A percentile compares a stretch with the other conserved stretches of the same genome.
Evolutionary conservation across 2,888 invertebrate species (phyloP).

Genomic region (Parthenolecanium corni): DNA sequence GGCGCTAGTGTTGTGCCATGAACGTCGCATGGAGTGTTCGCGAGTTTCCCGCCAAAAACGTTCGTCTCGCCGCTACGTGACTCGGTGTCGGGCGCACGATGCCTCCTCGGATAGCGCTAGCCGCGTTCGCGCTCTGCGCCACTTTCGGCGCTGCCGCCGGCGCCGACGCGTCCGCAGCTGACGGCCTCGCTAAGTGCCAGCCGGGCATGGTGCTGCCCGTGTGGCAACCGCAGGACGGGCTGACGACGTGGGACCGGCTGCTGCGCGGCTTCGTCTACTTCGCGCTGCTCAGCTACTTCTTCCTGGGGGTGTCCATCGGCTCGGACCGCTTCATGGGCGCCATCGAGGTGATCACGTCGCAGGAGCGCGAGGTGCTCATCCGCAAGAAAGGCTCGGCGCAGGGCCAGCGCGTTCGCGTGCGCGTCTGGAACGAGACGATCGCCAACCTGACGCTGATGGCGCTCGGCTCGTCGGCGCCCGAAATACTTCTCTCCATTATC

Average conservation of each 20-base stretch:
- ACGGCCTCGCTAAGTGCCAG: conserved; percentile 46
- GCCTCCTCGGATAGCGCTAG: conserved; percentile 25
- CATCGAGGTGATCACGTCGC: conserved; percentile 97
- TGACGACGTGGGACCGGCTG: conserved; percentile 62
- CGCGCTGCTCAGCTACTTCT: conserved; percentile 76
- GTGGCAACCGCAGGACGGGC: conserved; percentile 74
- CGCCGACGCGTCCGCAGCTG: neutral
- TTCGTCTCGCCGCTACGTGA: no score
- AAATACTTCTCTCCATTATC: conserved; percentile 92
- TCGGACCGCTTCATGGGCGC: conserved; percentile 99
- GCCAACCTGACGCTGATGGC: conserved; percentile 98
- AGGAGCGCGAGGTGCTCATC: conserved; percentile 88
- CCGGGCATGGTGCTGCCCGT: conserved; percentile 77
- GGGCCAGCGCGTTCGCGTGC: conserved; percentile 75
- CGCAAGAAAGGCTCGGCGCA: conserved; percentile 63
- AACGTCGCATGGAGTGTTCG: no score
- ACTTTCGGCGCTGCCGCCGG: conserved; percentile 16
- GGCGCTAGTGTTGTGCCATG: no score
- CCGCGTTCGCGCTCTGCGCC: conserved; percentile 24
- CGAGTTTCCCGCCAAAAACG: no score
- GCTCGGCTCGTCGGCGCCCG: conserved; percentile 94
- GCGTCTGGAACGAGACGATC: conserved; percentile 95
- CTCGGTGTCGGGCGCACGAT: conserved; percentile 1
- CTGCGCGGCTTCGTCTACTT: conserved; percentile 86
- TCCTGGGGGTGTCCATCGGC: conserved; percentile 96